Evolutionary conservation across 2,888 invertebrate species (phyloP).

Genomic region (Hydriomena furcata): DNA sequence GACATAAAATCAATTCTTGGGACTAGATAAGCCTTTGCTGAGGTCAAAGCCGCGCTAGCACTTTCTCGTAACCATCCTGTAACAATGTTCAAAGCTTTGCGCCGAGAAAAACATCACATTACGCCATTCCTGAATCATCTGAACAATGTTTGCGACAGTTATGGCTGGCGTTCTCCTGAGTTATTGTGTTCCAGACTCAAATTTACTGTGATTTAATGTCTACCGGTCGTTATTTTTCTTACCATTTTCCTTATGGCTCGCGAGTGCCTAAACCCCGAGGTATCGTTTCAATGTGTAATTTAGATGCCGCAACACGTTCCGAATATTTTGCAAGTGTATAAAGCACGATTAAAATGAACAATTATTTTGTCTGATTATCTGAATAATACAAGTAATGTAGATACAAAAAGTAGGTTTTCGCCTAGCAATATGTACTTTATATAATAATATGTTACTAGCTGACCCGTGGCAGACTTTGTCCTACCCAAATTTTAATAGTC

Average conservation of each 20-base stretch:
- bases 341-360: constrained; percentile 8
- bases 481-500: too few relatives aligned
- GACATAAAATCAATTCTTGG: background rate
- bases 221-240: constrained; percentile 62
- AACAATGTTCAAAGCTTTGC: constrained; percentile 30
- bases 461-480: too few relatives aligned
- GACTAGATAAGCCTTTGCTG: background rate
- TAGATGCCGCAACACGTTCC: constrained; percentile 37
- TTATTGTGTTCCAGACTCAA: constrained; percentile 74
- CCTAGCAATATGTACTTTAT: too few relatives aligned
- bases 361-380: background rate
- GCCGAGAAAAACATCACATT: constrained; percentile 63
- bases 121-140: constrained; percentile 73
- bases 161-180: constrained; percentile 71
- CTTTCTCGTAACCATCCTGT: background rate
- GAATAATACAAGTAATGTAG: too few relatives aligned
- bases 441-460: background rate
- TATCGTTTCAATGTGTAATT: constrained; percentile 36
- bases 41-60: background rate
- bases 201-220: constrained; percentile 75
- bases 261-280: constrained; percentile 28
- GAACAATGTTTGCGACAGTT: constrained; percentile 77
- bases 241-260: constrained; percentile 49
- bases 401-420: too few relatives aligned
- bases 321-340: constrained; percentile 35